A percentile compares a stretch with the other conserved stretches of the same genome.
These are phyloP conservation scores for Cyprinodon brontotheroides DNA, from an alignment of 2,113 vertebrate genomes.

Conservation along the genomic window DNA sequence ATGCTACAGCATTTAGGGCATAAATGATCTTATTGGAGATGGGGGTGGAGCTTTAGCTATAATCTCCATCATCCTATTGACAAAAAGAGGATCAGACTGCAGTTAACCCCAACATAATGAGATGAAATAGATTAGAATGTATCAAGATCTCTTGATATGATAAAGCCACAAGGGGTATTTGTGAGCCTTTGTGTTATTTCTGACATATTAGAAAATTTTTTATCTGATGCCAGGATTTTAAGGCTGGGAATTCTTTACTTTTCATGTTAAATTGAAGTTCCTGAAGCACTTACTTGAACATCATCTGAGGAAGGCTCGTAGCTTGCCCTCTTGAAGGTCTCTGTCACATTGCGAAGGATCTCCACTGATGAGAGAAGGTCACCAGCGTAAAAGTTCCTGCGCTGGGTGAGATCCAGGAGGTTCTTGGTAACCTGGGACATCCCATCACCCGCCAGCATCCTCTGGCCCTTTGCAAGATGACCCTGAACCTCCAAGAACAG, in stretches of 20 bases:
- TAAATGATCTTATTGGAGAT: conserved; percentile 67
- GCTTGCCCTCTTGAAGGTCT: conserved; percentile 96
- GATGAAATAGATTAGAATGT: conserved; percentile 62
- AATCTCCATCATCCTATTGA: conserved; percentile 77
- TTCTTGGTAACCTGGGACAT: conserved; percentile 99
- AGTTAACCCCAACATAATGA: conserved; percentile 60
- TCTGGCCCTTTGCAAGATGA: conserved; percentile 95
- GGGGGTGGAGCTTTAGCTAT: conserved; percentile 65
- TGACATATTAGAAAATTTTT: conserved; percentile 8
- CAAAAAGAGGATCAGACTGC: conserved; percentile 73
- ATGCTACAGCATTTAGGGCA: conserved; percentile 54
- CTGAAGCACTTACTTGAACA: conserved; percentile 86
- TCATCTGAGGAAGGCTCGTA: conserved; percentile 97
- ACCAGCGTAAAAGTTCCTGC: conserved; percentile 95
- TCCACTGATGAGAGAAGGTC: conserved; percentile 97
- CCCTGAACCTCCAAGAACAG: conserved; percentile 91
- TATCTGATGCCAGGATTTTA: not conserved
- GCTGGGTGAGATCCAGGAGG: conserved; percentile 95
- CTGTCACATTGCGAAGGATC: conserved; percentile 97
- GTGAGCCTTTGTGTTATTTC: conserved; percentile 41
- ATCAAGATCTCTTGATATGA: conserved; percentile 59
- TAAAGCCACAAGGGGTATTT: conserved; percentile 33
- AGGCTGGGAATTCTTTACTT: not conserved
- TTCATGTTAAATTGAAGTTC: not conserved
- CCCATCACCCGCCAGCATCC: conserved; percentile 91